Base-by-base conservation (phyloP, 2,797 vertebrate species). In the Lycodopsis pacificus region DNA sequence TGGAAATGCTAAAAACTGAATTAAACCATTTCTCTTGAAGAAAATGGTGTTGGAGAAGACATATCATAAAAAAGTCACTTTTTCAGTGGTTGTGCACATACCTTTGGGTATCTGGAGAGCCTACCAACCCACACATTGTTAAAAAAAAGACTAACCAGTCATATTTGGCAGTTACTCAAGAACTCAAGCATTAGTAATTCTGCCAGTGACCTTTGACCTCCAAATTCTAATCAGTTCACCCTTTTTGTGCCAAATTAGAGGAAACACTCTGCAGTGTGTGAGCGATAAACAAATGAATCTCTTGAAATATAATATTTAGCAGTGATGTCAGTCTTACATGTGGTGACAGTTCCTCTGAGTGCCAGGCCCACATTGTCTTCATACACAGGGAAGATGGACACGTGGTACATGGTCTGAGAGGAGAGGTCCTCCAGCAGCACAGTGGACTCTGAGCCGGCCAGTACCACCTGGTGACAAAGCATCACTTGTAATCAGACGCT, bases 351-450 rank as follows among this genome's bases (percentile, higher is more conserved):
- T 56, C 96, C 97, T 81, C 95, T 92, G 7, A 98, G 96, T 0
- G 94, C 96, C 44, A 95, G 89, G 17, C 97, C 96, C 2, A 93
- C 84, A 0, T 77, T 91, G 0, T 91, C 76, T 51, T 95, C 88
- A 1, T 96, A 96, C 54, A 98, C 83, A 0, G 97, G 96, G 66
- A 97, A 94, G 91, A 99, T 96, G 0, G 97, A 97, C 42, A 99
- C 78, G 56, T 96, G 92, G 78, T 98, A 98, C 68, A 97, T 94
- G 0, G 96, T 97, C 87, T 96, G 95, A 0, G 97, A 96, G 11
- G 96, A 95, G 78, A 99, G 89, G 71, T 95, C 96, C 46, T 90
- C 90, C 19, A 99, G 95, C 80, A 91, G 85, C 15, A 90, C 51
- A 0, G 94, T 95, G 25, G 95, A 94, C n/a, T 89, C 76, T 0